Conservation (phyloP, 2,113 vertebrate species). For the Microcebus ravelobensis region DNA sequence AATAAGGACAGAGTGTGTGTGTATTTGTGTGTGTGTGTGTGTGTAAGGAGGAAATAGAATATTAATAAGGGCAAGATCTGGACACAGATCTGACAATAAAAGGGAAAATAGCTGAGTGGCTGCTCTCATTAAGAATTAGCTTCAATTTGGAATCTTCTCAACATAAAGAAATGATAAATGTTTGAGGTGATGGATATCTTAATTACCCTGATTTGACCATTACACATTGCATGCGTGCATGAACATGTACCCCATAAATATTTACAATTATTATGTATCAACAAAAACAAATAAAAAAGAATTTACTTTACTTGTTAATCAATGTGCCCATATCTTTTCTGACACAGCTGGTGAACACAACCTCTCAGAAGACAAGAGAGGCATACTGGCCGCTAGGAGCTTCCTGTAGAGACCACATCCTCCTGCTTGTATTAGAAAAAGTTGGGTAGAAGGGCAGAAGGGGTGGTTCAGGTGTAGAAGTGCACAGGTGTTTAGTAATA, state of each 20-base stretch:
- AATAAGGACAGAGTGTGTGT: neutral
- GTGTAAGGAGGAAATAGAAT: neutral
- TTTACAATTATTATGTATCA: neutral
- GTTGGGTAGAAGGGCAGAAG: neutral
- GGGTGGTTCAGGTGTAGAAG: neutral
- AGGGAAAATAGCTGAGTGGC: neutral
- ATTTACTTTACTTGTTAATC: slow-evolving; percentile 4
- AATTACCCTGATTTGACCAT: neutral
- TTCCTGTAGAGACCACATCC: neutral
- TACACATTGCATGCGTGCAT: neutral
- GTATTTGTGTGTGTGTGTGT: neutral
- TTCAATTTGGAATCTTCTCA: neutral
- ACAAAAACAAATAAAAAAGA: neutral
- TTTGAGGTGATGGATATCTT: neutral
- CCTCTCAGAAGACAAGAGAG: neutral
- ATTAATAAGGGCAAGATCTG: neutral
- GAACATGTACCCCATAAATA: neutral
- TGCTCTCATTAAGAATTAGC: slow-evolving; percentile 24
- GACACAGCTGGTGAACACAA: neutral
- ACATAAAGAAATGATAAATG: neutral
- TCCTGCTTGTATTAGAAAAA: neutral
- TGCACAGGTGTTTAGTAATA: neutral
- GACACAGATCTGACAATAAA: neutral
- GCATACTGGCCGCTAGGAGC: neutral
- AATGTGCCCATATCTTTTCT: neutral